Percentiles rank a stretch among this genome's conserved stretches.
These are phyloP conservation scores for Siphlonurus alternatus DNA, from an alignment of 2,888 invertebrate genomes.

Conservation along the genomic window DNA sequence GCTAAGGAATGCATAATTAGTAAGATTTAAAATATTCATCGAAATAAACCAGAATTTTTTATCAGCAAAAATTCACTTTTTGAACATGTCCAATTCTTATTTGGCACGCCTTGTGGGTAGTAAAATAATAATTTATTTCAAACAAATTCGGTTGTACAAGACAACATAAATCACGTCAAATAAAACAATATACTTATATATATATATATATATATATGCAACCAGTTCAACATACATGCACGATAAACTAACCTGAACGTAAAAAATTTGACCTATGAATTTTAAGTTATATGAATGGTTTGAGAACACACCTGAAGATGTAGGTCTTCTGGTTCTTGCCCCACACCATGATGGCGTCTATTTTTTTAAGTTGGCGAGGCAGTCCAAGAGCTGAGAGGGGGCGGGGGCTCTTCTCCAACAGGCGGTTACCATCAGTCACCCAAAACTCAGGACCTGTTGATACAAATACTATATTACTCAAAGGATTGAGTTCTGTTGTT, in stretches of 20 bases:
- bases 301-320: conserved; percentile 23
- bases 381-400: conserved; percentile 46
- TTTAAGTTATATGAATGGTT: too few species aligned
- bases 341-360: conserved; percentile 58
- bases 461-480: neutral
- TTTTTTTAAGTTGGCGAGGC: conserved; percentile 36
- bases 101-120: too few species aligned
- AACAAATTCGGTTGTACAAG: too few species aligned
- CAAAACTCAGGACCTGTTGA: conserved; percentile 42
- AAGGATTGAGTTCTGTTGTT: neutral
- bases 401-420: conserved; percentile 34
- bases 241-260: too few species aligned
- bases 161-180: too few species aligned
- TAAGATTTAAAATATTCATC: too few species aligned
- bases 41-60: too few species aligned
- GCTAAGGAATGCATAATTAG: neutral
- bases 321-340: conserved; percentile 35
- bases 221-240: too few species aligned
- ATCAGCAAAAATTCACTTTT: too few species aligned
- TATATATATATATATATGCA: neutral
- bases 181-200: neutral
- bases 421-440: conserved; percentile 43
- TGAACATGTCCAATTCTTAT: too few species aligned
- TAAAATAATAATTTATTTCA: too few species aligned
- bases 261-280: too few species aligned